These are phyloP conservation scores for Phrynosoma blainvillii DNA, from an alignment of 2,113 vertebrate species.

Conservation along the genomic window DNA sequence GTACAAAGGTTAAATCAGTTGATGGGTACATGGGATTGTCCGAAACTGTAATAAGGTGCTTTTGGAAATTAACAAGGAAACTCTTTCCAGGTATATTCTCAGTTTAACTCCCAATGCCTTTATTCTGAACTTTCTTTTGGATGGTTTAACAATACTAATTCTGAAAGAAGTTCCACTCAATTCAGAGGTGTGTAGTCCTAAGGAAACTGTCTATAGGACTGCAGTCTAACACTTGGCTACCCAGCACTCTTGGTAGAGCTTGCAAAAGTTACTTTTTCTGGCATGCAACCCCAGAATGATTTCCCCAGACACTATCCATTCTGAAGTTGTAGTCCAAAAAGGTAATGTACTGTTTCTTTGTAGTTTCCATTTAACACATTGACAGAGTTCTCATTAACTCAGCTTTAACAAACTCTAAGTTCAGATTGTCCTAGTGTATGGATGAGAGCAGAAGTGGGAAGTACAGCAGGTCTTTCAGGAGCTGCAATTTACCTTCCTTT, in stretches of 20 bases:
- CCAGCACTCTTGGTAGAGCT: background rate
- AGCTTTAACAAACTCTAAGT: too few species aligned
- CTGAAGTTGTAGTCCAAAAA: too few species aligned
- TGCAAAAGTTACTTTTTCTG: too few species aligned
- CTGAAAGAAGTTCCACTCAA: background rate
- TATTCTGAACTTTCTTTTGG: background rate
- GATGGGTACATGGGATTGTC: background rate
- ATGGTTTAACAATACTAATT: background rate
- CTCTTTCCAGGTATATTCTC: background rate
- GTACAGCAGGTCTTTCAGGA: too few species aligned
- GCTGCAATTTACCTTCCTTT: too few species aligned
- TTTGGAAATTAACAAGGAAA: background rate
- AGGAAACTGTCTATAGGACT: background rate
- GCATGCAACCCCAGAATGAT: too few species aligned
- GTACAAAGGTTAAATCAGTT: fast-evolving
- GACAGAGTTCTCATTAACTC: too few species aligned
- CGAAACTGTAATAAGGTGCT: background rate
- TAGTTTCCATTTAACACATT: too few species aligned
- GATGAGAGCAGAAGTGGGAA: too few species aligned
- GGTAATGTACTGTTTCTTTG: too few species aligned
- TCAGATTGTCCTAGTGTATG: too few species aligned
- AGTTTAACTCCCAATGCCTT: background rate
- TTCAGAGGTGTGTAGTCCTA: background rate
- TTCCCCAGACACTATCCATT: too few species aligned
- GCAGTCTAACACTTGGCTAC: background rate